Percentiles rank a stretch among this genome's conserved stretches.
phyloP scores from a whole-genome alignment of 2,113 vertebrate genomes.

The Callaeas wilsoni region DNA sequence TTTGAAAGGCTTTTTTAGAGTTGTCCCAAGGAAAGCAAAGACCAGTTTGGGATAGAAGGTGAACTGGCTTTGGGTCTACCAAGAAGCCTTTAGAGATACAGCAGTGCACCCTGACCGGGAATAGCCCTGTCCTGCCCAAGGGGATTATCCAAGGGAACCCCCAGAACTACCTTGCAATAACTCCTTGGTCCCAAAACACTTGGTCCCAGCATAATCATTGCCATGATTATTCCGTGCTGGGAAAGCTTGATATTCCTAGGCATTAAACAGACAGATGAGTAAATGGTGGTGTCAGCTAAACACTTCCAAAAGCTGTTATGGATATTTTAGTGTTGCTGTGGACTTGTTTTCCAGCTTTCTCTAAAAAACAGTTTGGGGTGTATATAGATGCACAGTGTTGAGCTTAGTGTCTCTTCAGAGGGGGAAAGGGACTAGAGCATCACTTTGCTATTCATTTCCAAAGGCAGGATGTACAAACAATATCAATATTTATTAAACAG shows the following conservation, averaged over 20 bases:
- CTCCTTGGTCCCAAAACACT: background rate
- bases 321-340: background rate
- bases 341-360: background rate
- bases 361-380: background rate
- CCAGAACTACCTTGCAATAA: background rate
- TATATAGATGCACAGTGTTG: background rate
- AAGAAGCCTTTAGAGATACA: background rate
- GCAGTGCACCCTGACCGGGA: background rate
- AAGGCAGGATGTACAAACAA: slow-evolving; percentile 41
- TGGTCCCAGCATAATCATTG: background rate
- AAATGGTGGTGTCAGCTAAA: background rate
- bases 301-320: background rate
- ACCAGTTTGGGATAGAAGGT: background rate
- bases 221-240: background rate
- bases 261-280: background rate
- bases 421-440: background rate
- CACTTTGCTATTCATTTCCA: background rate
- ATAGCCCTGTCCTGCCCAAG: background rate
- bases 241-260: background rate
- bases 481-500: slow-evolving; percentile 58
- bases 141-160: background rate
- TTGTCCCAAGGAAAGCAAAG: background rate
- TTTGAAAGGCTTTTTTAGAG: background rate
- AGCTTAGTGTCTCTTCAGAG: background rate
- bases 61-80: background rate